phyloP scores from a whole-genome alignment of 2,888 invertebrate species.

The Netelia virgata region DNA sequence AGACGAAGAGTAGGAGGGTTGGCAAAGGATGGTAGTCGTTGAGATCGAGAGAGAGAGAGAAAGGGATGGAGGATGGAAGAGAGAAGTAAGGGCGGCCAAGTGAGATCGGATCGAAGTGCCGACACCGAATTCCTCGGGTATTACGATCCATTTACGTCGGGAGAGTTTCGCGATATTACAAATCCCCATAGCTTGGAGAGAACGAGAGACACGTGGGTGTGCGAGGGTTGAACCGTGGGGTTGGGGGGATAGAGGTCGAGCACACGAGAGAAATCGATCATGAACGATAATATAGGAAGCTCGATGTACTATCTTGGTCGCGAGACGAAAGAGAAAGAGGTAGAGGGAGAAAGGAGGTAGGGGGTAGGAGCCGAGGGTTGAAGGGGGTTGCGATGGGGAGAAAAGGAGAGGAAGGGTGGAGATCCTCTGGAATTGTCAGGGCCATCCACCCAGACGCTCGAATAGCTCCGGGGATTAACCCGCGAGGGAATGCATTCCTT shows the following conservation, averaged over 20 bases:
- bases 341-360: slow-evolving; percentile 39
- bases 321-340: slow-evolving; percentile 36
- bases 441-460: slow-evolving; percentile 75
- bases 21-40: slow-evolving; percentile 22
- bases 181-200: slow-evolving; percentile 70
- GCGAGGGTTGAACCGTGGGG: slow-evolving; percentile 31
- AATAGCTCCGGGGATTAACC: slow-evolving; percentile 81
- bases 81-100: slow-evolving; percentile 7
- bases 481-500: slow-evolving; percentile 78
- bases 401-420: slow-evolving; percentile 30
- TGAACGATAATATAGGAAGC: slow-evolving; percentile 66
- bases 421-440: slow-evolving; percentile 80
- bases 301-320: slow-evolving; percentile 49
- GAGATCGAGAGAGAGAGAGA: slow-evolving; percentile 40
- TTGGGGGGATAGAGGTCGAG: slow-evolving; percentile 38
- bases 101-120: slow-evolving; percentile 55
- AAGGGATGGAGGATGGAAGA: slow-evolving; percentile 46
- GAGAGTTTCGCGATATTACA: slow-evolving; percentile 78
- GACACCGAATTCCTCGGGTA: slow-evolving; percentile 75
- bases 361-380: slow-evolving; percentile 39
- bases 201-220: slow-evolving; percentile 71
- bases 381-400: slow-evolving; percentile 18
- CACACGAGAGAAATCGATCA: slow-evolving; percentile 67
- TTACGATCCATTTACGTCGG: slow-evolving; percentile 79
- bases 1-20: slow-evolving; percentile 18